Base-by-base conservation (phyloP, 2,888 invertebrate species). In the Scotopteryx bipunctaria region DNA sequence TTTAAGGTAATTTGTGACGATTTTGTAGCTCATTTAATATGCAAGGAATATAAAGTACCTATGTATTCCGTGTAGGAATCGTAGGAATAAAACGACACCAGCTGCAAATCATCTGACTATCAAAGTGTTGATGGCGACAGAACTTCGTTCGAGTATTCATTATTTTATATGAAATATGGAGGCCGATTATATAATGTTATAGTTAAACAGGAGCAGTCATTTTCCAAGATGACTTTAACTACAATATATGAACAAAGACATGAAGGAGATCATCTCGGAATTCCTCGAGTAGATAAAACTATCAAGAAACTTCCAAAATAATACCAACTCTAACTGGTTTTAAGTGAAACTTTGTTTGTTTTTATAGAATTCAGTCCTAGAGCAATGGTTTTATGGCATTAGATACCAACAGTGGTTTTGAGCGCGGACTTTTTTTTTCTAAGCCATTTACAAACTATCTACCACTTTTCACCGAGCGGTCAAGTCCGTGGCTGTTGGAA, bases 1-100 rank as follows among this genome's bases (percentile, higher is more conserved):
- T 83, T 21, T 81, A 87, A 81, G 88, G 88, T 87, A 84, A 87
- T 90, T 87, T 88, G 84, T 86, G 84, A 85, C 67, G 85, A 86
- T 86, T 87, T 88, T 81, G 89, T 87, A 68, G 63, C 83, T 88
- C 82, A 88, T 86, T 88, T 85, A 88, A 80, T 86, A 88, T 86
- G 86, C 86, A 84, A 86, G 83, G 89, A 89, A 90, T 90, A 89
- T 88, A 89, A 89, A 90, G 83, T 78, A 8, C 15, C 15, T 32
- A 77, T 72, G 72, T 61, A 71, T 69, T n/a, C n/a, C n/a, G n/a
- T n/a, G n/a, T n/a, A n/a, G 60, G 82, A 79, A 81, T 81, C 70
- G 76, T 74, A 59, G 56, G 64, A 51, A 61, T 64, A 62, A 59
- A 55, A 55, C 54, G 69, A 70, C 81, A n/a, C n/a, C n/a, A 82